Conservation (phyloP, 2,888 invertebrate species). For the Erynnis tages region DNA sequence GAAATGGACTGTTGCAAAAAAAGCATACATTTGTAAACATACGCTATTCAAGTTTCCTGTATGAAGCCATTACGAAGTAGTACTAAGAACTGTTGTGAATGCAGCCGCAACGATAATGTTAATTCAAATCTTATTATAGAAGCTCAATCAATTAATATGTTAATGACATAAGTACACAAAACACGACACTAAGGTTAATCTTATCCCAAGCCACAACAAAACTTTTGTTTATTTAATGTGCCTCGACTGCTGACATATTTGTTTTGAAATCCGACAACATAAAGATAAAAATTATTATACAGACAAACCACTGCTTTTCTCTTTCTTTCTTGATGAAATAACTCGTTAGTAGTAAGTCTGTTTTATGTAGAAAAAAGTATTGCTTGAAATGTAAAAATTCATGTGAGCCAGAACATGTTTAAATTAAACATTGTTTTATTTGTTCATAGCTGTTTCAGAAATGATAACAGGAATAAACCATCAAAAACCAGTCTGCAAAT, state of each 20-base stretch:
- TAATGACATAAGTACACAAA: conserved; percentile 47
- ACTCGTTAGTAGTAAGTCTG: too few species aligned
- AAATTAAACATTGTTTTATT: too few species aligned
- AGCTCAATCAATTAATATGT: conserved; percentile 47
- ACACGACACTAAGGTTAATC: conserved; percentile 49
- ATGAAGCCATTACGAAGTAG: conserved; percentile 10
- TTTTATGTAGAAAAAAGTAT: too few species aligned
- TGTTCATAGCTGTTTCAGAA: too few species aligned
- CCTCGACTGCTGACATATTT: conserved; percentile 55
- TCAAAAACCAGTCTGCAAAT: too few species aligned
- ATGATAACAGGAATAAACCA: too few species aligned
- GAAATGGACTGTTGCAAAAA: background rate
- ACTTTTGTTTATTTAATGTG: conserved; percentile 51
- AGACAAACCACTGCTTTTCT: too few species aligned
- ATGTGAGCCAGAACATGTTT: too few species aligned
- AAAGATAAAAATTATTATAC: too few species aligned
- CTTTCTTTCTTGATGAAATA: too few species aligned
- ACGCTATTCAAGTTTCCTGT: conserved; percentile 8
- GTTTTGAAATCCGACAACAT: too few species aligned
- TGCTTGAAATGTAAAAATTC: too few species aligned
- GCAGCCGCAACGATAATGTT: conserved; percentile 75
- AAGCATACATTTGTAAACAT: conserved; percentile 13
- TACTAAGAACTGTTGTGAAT: conserved; percentile 46
- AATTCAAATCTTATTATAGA: conserved; percentile 39
- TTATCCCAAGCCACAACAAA: conserved; percentile 79